These are phyloP conservation scores for Pocota personata DNA, from an alignment of 2,888 invertebrate species.

Conservation along the genomic window DNA sequence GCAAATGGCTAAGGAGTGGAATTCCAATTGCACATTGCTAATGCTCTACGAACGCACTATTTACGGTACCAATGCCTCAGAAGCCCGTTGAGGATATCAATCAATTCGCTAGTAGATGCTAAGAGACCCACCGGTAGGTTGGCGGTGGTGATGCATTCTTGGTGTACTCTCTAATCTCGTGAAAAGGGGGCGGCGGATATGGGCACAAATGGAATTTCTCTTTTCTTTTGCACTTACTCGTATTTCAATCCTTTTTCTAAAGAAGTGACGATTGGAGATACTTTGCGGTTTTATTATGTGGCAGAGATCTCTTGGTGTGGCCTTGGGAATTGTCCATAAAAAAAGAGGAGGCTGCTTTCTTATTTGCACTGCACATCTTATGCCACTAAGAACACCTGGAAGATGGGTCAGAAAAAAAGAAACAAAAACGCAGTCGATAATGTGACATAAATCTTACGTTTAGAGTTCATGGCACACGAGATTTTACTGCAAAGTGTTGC, in stretches of 20 bases:
- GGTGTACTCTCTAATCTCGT: background rate
- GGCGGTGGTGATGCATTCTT: slow-evolving; percentile 41
- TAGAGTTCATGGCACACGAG: background rate
- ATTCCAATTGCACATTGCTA: slow-evolving; percentile 47
- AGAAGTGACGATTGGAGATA: slow-evolving; percentile 43
- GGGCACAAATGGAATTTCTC: slow-evolving; percentile 56
- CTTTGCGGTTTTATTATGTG: slow-evolving; percentile 39
- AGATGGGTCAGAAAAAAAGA: background rate
- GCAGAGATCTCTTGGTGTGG: slow-evolving; percentile 22
- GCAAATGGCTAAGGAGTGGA: slow-evolving; percentile 39
- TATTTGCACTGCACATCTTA: background rate
- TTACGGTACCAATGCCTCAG: slow-evolving; percentile 52
- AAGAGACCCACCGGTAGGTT: background rate
- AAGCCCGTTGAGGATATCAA: slow-evolving; percentile 58
- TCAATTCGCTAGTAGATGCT: slow-evolving; percentile 17
- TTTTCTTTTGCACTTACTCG: background rate
- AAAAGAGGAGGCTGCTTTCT: background rate
- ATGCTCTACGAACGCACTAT: slow-evolving; percentile 58
- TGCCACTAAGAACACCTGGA: background rate
- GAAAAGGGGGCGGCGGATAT: slow-evolving; percentile 53
- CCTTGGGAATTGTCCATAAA: slow-evolving; percentile 39
- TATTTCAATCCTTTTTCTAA: background rate
- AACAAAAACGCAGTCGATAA: background rate
- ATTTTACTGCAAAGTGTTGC: background rate
- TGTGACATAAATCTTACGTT: background rate